Conservation (phyloP, 64 coral and sea anemone species). For the Astreopora myriophthalma region DNA sequence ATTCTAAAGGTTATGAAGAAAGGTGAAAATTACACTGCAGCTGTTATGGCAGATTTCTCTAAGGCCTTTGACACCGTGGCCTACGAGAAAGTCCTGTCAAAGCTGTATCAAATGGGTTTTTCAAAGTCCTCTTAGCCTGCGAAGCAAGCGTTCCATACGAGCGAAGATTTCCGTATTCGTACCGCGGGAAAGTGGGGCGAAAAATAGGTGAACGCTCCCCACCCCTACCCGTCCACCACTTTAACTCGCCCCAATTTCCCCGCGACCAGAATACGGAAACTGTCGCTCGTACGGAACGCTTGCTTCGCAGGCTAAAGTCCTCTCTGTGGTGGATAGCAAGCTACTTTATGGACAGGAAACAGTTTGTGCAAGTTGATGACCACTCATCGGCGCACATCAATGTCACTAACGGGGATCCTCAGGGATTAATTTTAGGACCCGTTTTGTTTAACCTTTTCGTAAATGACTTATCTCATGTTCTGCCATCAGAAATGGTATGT, state of each 20-base stretch:
- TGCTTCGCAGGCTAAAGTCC: too few relatives aligned
- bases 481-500: not conserved
- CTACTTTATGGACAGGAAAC: not conserved
- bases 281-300: too few relatives aligned
- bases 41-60: not conserved
- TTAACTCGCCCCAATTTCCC: too few relatives aligned
- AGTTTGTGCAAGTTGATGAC: conserved; percentile 41
- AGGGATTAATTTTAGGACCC: conserved; percentile 22
- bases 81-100: not conserved
- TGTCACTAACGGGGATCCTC: not conserved
- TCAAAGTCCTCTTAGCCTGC: too few relatives aligned
- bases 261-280: too few relatives aligned
- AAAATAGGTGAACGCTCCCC: too few relatives aligned
- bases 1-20: not conserved
- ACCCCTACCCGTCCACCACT: too few relatives aligned
- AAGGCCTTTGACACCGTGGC: not conserved
- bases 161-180: too few relatives aligned
- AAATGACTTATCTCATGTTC: conserved; percentile 13
- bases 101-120: not conserved
- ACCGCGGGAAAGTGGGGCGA: too few relatives aligned
- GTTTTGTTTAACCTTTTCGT: conserved; percentile 15
- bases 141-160: too few relatives aligned
- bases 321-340: not conserved
- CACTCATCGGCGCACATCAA: not conserved
- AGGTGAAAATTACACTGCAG: not conserved